These are phyloP conservation scores for Diadema setosum DNA, from an alignment of 35 echinoderm and acorn worm genomes.

Conservation along the genomic window DNA sequence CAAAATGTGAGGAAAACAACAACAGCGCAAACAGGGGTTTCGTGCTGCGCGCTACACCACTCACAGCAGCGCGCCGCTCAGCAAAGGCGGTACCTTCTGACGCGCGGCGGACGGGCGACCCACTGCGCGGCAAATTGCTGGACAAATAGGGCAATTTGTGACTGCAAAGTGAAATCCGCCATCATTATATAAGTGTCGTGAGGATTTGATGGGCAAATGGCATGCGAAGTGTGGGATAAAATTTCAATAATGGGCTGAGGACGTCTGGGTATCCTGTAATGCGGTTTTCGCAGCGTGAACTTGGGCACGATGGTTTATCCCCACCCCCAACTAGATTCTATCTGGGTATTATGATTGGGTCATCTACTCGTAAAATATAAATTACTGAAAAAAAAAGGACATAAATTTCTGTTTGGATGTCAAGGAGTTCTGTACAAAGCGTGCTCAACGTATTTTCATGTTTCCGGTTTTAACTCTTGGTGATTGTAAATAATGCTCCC, in stretches of 20 bases:
- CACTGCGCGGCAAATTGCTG: background rate
- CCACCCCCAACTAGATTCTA: too few species aligned
- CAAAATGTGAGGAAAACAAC: background rate
- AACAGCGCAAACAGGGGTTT: background rate
- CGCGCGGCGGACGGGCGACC: background rate
- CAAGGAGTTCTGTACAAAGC: too few species aligned
- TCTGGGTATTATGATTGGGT: too few species aligned
- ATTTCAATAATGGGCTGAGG: background rate
- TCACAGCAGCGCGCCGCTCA: background rate
- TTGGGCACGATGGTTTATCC: too few species aligned
- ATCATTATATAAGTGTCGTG: slow-evolving; percentile 27
- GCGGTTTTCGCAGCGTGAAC: background rate
- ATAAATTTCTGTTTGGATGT: too few species aligned
- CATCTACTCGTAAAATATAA: too few species aligned
- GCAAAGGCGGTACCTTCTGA: background rate
- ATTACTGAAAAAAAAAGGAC: too few species aligned
- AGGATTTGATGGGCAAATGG: background rate
- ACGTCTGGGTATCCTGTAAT: background rate
- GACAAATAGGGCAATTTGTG: slow-evolving; percentile 24
- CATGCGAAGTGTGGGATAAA: background rate
- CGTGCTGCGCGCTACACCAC: background rate
- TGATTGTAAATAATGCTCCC: too few species aligned
- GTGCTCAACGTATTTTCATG: too few species aligned
- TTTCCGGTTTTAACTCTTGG: too few species aligned
- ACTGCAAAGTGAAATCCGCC: background rate